These are phyloP conservation scores for Drosophila engyochracea DNA, from an alignment of 2,888 invertebrate genomes.

Conservation along the genomic window DNA sequence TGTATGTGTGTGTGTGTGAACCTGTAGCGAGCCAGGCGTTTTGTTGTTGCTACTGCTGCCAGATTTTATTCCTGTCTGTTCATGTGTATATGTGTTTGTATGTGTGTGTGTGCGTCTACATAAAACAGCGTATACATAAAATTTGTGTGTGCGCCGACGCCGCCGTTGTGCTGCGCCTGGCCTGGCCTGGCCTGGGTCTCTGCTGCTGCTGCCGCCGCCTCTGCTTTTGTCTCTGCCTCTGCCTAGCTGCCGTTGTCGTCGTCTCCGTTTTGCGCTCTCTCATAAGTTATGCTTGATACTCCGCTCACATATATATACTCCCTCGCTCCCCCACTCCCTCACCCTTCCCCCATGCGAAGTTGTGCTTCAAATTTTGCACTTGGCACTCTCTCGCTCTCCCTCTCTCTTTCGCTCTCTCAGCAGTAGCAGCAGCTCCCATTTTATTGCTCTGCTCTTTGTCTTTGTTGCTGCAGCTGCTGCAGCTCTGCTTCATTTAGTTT, in stretches of 20 bases:
- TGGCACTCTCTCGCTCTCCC: conserved; percentile 57
- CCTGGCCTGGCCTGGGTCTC: conserved; percentile 16
- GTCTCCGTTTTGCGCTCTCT: conserved; percentile 55
- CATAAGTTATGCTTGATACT: conserved; percentile 72
- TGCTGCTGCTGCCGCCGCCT: conserved; percentile 11
- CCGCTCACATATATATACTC: conserved; percentile 22
- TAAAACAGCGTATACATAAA: conserved; percentile 80
- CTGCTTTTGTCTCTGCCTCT: conserved; percentile 32
- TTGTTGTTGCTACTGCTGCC: conserved; percentile 61
- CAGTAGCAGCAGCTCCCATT: conserved; percentile 50
- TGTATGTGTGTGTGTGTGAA: conserved; percentile 64
- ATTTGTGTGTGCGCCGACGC: conserved; percentile 81
- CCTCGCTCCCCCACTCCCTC: conserved; percentile 23
- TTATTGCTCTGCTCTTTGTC: conserved; percentile 67
- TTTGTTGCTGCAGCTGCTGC: conserved; percentile 62
- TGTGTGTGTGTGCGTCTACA: conserved; percentile 60
- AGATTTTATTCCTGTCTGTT: conserved; percentile 68
- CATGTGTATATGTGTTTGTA: conserved; percentile 32
- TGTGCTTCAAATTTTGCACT: conserved; percentile 79
- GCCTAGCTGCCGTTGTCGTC: conserved; percentile 58
- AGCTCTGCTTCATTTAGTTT: conserved; percentile 65
- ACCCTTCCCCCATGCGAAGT: conserved; percentile 58
- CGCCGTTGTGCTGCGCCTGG: conserved; percentile 51
- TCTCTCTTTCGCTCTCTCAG: conserved; percentile 23
- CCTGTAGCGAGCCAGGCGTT: conserved; percentile 70